Percentiles rank a stretch among this genome's conserved stretches.
These are phyloP conservation scores for Podilymbus podiceps DNA, from an alignment of 2,113 vertebrate species.

Conservation along the genomic window DNA sequence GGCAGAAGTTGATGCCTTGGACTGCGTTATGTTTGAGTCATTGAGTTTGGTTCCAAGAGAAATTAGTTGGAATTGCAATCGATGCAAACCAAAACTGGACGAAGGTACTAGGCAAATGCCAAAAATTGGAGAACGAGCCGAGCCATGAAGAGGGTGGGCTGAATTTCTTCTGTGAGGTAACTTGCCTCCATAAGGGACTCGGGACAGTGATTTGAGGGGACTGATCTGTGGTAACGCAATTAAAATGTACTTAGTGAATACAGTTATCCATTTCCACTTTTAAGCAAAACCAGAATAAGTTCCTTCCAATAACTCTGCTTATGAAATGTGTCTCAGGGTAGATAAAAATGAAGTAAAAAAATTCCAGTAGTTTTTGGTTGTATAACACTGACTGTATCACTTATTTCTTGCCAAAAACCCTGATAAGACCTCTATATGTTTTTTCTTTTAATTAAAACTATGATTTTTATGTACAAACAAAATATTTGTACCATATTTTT, in stretches of 20 bases:
- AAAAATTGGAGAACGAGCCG: accelerated
- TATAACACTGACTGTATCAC: neutral
- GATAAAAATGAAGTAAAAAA: neutral
- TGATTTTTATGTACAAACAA: conserved; percentile 15
- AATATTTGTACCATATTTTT: conserved; percentile 5
- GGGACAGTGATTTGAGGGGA: neutral
- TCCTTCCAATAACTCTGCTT: neutral
- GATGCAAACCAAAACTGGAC: neutral
- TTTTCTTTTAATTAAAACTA: conserved; percentile 53
- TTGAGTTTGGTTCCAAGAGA: neutral
- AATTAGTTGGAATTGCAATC: neutral
- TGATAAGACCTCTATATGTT: conserved; percentile 40
- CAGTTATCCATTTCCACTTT: neutral
- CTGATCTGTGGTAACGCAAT: neutral
- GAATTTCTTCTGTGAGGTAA: neutral
- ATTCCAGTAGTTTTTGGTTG: neutral
- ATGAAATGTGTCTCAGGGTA: neutral
- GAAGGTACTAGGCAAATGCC: neutral
- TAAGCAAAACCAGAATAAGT: neutral
- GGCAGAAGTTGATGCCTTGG: conserved; percentile 21
- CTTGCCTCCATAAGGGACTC: accelerated
- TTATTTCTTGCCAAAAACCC: conserved; percentile 12
- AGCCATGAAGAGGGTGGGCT: neutral
- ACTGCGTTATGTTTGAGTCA: neutral
- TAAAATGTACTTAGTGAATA: neutral